A percentile compares a stretch with the other conserved stretches of the same genome.
Evolutionary conservation across 2,888 invertebrate genomes (phyloP).

Genomic region (Melipona bicolor): DNA sequence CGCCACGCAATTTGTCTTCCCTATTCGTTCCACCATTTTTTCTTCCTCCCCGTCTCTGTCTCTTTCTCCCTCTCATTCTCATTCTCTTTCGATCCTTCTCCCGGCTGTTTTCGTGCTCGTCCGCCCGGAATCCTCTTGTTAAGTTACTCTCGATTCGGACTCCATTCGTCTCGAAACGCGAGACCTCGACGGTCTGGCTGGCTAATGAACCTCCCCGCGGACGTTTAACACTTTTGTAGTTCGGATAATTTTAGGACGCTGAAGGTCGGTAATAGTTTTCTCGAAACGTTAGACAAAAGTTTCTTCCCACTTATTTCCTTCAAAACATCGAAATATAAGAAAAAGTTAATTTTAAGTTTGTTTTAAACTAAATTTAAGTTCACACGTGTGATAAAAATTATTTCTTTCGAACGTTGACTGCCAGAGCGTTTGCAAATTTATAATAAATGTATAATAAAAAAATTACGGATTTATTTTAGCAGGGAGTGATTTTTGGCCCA

Average conservation of each 20-base stretch:
- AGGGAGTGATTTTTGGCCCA: too few relatives aligned
- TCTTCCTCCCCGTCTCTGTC: too few relatives aligned
- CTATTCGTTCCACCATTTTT: slow-evolving; percentile 12
- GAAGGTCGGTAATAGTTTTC: neutral
- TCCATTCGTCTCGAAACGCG: slow-evolving; percentile 33
- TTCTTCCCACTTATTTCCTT: too few relatives aligned
- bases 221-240: slow-evolving; percentile 26
- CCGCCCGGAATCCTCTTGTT: slow-evolving; percentile 45
- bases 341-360: too few relatives aligned
- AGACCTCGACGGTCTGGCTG: neutral
- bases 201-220: slow-evolving; percentile 28
- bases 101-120: neutral
- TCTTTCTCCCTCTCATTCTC: neutral
- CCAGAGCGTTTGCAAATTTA: too few relatives aligned
- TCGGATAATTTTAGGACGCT: slow-evolving; percentile 23
- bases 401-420: too few relatives aligned
- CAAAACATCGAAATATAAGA: too few relatives aligned
- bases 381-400: too few relatives aligned
- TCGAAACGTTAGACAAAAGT: too few relatives aligned
- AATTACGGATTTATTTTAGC: too few relatives aligned
- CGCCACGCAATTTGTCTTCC: slow-evolving; percentile 54
- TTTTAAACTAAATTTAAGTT: too few relatives aligned
- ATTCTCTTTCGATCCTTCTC: neutral
- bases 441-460: too few relatives aligned
- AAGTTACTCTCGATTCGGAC: slow-evolving; percentile 48